These are phyloP conservation scores for Chironomus striatipennis DNA, from an alignment of 1,140 invertebrate species.

Conservation along the genomic window DNA sequence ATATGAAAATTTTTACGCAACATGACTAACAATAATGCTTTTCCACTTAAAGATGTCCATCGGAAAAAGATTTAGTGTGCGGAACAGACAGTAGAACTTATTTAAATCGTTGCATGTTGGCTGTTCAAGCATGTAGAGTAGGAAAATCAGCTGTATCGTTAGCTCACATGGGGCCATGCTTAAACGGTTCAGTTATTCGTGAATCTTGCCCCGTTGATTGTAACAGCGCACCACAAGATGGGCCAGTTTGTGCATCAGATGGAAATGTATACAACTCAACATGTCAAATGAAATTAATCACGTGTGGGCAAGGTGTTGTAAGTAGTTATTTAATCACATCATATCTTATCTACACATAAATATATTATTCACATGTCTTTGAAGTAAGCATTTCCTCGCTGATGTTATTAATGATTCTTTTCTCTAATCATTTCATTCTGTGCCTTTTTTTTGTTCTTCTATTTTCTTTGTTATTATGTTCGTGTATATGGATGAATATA, in stretches of 20 bases:
- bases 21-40: neutral
- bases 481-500: neutral
- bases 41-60: slow-evolving; percentile 57
- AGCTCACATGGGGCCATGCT: slow-evolving; percentile 76
- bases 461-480: neutral
- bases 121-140: slow-evolving; percentile 59
- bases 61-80: slow-evolving; percentile 79
- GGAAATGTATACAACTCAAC: slow-evolving; percentile 89
- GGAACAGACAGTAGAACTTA: slow-evolving; percentile 85
- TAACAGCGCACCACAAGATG: slow-evolving; percentile 69
- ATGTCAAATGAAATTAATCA: slow-evolving; percentile 84
- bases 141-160: slow-evolving; percentile 49
- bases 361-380: neutral
- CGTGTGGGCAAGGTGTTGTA: slow-evolving; percentile 76
- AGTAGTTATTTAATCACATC: neutral
- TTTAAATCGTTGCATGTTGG: slow-evolving; percentile 80
- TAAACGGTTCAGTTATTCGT: slow-evolving; percentile 76
- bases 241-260: slow-evolving; percentile 84
- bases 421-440: neutral
- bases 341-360: neutral
- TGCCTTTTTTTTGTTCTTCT: neutral
- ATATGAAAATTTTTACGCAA: neutral
- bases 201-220: slow-evolving; percentile 84
- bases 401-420: slow-evolving; percentile 4
- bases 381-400: neutral